These are phyloP conservation scores for Cynopterus sphinx DNA, from an alignment of 2,797 vertebrate genomes.

Conservation along the genomic window DNA sequence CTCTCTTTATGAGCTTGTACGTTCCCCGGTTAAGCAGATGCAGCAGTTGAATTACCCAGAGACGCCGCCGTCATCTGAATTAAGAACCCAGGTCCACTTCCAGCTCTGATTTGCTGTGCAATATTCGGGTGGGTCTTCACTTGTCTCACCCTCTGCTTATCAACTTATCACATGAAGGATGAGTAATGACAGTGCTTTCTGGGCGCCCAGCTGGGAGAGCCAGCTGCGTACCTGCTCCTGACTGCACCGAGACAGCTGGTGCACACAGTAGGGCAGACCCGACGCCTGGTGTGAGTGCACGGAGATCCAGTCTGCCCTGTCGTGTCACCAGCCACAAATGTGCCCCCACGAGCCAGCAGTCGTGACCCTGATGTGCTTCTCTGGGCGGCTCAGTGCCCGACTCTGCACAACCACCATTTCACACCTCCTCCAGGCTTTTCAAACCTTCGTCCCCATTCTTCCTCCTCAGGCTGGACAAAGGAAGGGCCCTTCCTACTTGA, in stretches of 20 bases:
- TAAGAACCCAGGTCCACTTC: background rate
- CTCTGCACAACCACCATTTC: background rate
- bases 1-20: background rate
- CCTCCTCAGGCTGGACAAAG: background rate
- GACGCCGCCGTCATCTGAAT: fast-evolving
- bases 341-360: fast-evolving
- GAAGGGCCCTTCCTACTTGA: background rate
- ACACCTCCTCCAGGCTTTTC: background rate
- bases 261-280: background rate
- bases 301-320: background rate
- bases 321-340: background rate
- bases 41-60: background rate
- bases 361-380: background rate
- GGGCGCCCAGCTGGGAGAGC: background rate
- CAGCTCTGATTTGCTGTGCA: background rate
- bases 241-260: fast-evolving
- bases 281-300: fast-evolving
- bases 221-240: fast-evolving
- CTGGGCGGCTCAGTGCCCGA: background rate
- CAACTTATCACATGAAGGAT: background rate
- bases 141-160: background rate
- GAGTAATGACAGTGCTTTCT: background rate
- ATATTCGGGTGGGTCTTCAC: background rate
- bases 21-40: background rate
- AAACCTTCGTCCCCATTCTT: background rate